Evolutionary conservation across 2,888 invertebrate genomes (phyloP), one percentile per base, ranked within the genome.

Genomic region (Danaus chrysippus): DNA sequence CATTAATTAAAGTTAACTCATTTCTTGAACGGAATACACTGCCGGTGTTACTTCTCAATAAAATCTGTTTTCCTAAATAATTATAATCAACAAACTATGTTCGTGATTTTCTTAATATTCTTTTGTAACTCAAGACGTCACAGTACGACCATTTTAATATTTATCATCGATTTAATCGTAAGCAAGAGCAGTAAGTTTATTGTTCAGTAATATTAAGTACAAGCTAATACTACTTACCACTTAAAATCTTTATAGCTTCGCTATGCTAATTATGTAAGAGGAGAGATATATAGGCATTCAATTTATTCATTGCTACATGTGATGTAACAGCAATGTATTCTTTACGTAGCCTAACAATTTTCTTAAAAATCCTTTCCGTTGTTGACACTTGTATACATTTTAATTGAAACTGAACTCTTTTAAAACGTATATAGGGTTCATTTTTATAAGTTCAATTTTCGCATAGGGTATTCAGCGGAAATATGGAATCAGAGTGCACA

Each of bases 381-480:
- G 63, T 61, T 68, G 17, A 64, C 64, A 59, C 34, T 52, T 56
- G 58, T 54, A 54, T 58, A 43, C 49, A 57, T n/a, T 57, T 56
- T 53, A 59, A 57, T 34, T 55, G 62, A 63, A 75, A 68, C 68
- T 67, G 71, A 56, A 70, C 69, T 72, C 70, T 74, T 79, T 64
- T 53, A 1, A 0, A 0, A 10, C 64, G 62, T 15, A 10, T 9
- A 0, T 67, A 86, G 66, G 72, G 81, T 74, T 70, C 64, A 78
- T 73, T 75, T 75, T 82, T 46, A 68, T 72, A 71, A 67, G 62
- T 61, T 64, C 66, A 23, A 64, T 66, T 68, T 70, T 77, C 68
- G 73, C 77, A 72, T 81, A 84, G 86, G 86, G 85, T 81, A 85
- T 81, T 75, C 75, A 82, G 79, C 89, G 90, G 90, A 91, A 88